phyloP scores from a whole-genome alignment of 2,888 invertebrate species.

The Odontocerum albicorne region DNA sequence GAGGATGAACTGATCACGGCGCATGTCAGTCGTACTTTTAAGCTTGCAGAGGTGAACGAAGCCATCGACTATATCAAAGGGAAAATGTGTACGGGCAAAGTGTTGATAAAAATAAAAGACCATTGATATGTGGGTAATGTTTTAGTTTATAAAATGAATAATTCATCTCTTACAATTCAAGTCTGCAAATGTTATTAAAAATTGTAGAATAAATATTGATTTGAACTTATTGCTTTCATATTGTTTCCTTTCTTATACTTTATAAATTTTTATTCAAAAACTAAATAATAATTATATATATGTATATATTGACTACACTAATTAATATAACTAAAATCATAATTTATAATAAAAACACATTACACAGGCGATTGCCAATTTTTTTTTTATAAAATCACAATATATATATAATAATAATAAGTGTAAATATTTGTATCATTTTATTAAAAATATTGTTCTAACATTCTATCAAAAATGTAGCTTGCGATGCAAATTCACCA shows the following conservation, averaged over 20 bases:
- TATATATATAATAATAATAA: conserved; percentile 20
- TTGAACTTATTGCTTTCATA: conserved; percentile 26
- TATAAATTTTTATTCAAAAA: conserved; percentile 18
- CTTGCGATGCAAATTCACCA: conserved; percentile 20
- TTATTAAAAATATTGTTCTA: conserved; percentile 28
- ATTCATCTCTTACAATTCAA: conserved; percentile 15
- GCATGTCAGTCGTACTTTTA: conserved; percentile 56
- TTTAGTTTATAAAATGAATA: conserved; percentile 23
- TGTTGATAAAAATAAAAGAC: conserved; percentile 49
- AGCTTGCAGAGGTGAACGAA: conserved; percentile 60
- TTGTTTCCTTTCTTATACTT: conserved; percentile 1
- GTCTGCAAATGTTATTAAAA: conserved; percentile 23
- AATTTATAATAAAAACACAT: conserved; percentile 22
- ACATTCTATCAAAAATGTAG: conserved; percentile 25
- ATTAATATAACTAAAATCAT: conserved; percentile 18
- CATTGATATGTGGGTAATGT: conserved; percentile 18
- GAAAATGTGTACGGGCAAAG: conserved; percentile 64
- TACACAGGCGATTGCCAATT: conserved; percentile 17
- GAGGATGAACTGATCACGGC: conserved; percentile 64
- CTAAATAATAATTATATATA: conserved; percentile 13
- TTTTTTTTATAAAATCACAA: conserved; percentile 30
- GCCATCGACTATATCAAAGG: conserved; percentile 60
- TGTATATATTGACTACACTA: conserved; percentile 13
- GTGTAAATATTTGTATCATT: conserved; percentile 28
- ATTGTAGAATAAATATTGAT: conserved; percentile 26